Percentiles rank a stretch among this genome's conserved stretches.
Evolutionary conservation across 2,797 vertebrate species (phyloP).

Genomic region (Taeniopygia guttata): DNA sequence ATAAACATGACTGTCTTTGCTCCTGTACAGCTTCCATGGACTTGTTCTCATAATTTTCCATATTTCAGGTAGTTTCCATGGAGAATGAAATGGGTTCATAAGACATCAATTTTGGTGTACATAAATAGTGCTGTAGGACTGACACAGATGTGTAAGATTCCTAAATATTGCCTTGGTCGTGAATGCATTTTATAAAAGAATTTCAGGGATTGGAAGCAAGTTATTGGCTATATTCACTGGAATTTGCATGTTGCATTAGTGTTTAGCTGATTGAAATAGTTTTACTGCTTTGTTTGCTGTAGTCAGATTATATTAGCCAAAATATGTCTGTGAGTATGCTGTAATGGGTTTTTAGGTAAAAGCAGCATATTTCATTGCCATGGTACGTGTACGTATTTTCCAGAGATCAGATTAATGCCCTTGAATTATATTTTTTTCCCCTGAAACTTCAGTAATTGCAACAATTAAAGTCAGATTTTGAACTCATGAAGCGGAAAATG

Average conservation of each 20-base stretch:
- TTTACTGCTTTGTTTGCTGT: not conserved
- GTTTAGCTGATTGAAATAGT: not conserved
- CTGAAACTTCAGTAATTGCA: not conserved
- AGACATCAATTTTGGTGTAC: not conserved
- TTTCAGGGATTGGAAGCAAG: not conserved
- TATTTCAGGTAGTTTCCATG: not conserved
- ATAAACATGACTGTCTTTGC: not conserved
- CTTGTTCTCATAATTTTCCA: rapidly evolving
- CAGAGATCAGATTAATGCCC: not conserved
- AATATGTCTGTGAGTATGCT: not conserved
- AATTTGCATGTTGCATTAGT: not conserved
- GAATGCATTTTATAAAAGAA: not conserved
- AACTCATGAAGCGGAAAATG: not conserved
- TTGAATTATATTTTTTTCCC: not conserved
- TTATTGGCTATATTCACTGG: not conserved
- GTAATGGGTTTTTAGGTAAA: not conserved
- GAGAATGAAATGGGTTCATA: not conserved
- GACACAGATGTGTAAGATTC: not conserved
- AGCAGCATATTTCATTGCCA: not conserved
- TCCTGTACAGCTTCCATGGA: not conserved
- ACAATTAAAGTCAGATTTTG: not conserved
- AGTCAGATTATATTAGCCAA: not conserved
- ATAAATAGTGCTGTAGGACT: not conserved
- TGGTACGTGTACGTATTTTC: rapidly evolving
- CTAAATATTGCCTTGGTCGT: not conserved